These are phyloP conservation scores for Frankliniella fusca DNA, from an alignment of 2,888 invertebrate species.

Conservation along the genomic window DNA sequence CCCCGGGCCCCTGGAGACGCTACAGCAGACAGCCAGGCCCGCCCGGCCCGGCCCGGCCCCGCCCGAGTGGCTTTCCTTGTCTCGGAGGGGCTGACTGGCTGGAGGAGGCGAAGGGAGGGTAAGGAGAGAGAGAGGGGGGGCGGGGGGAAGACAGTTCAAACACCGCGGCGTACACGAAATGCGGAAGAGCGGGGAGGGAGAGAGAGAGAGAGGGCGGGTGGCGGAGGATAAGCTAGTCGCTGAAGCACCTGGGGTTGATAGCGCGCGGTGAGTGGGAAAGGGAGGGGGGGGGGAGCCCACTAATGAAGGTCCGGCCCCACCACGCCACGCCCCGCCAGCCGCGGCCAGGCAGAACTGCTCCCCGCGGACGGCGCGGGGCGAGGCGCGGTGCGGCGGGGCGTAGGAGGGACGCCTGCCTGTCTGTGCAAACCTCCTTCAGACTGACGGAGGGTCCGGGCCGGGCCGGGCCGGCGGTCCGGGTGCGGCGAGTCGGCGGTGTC, in stretches of 20 bases:
- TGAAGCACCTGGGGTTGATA: background rate
- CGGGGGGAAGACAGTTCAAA: slow-evolving; percentile 33
- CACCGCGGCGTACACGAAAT: slow-evolving; percentile 28
- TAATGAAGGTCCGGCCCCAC: background rate
- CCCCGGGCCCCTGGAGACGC: no score
- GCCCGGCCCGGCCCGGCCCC: background rate
- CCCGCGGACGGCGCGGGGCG: no score
- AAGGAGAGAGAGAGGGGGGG: slow-evolving; percentile 36
- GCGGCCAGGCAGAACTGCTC: no score
- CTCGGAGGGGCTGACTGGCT: background rate
- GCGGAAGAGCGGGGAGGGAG: slow-evolving; percentile 34
- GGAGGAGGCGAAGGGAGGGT: slow-evolving; percentile 11
- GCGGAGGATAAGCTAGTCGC: slow-evolving; percentile 38
- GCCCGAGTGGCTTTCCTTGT: slow-evolving; percentile 1
- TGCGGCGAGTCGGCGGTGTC: no score
- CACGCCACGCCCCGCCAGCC: background rate
- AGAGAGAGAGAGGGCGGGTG: background rate
- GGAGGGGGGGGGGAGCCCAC: background rate
- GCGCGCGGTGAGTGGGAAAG: background rate
- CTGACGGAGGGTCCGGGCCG: no score
- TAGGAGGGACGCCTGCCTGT: no score
- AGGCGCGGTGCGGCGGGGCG: no score
- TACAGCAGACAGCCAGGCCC: no score
- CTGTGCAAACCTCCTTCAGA: no score
- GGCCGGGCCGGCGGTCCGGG: no score